These are phyloP conservation scores for Mechanitis messenoides DNA, from an alignment of 2,888 invertebrate species.

Conservation along the genomic window DNA sequence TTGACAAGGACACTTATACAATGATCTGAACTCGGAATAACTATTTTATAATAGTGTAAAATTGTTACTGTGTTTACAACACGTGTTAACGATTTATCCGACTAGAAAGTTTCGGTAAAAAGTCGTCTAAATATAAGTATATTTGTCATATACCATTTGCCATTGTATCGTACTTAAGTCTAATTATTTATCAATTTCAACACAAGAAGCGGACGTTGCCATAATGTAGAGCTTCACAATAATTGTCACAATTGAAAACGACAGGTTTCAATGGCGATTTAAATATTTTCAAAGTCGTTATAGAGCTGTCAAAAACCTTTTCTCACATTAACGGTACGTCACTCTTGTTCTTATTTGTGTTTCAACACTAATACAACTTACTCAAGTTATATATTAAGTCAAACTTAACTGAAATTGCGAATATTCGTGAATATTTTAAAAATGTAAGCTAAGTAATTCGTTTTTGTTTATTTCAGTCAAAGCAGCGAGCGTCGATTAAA, in stretches of 20 bases:
- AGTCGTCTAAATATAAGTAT: not conserved
- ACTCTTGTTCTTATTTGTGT: no score
- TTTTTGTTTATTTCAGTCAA: constrained; percentile 85
- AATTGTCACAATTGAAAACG: constrained; percentile 49
- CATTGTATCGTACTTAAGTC: constrained; percentile 34
- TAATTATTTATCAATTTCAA: constrained; percentile 53
- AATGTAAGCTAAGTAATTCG: not conserved
- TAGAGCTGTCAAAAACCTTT: not conserved
- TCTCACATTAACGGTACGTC: no score
- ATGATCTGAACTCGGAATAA: no score
- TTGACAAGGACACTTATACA: no score
- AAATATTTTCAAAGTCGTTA: constrained; percentile 14
- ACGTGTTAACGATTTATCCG: no score
- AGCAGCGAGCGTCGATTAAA: constrained; percentile 95
- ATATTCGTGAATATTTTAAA: no score
- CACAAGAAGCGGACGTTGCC: constrained; percentile 70
- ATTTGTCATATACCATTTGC: constrained; percentile 41
- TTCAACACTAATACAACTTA: no score
- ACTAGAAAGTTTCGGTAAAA: not conserved
- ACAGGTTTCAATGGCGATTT: constrained; percentile 36
- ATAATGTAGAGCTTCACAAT: constrained; percentile 48
- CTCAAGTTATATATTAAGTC: no score
- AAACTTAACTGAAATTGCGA: no score
- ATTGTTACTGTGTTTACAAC: no score
- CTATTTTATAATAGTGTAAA: no score